A percentile compares a stretch with the other conserved stretches of the same genome.
Conservation (phyloP, 2,113 vertebrate species). For the Trinectes maculatus region DNA sequence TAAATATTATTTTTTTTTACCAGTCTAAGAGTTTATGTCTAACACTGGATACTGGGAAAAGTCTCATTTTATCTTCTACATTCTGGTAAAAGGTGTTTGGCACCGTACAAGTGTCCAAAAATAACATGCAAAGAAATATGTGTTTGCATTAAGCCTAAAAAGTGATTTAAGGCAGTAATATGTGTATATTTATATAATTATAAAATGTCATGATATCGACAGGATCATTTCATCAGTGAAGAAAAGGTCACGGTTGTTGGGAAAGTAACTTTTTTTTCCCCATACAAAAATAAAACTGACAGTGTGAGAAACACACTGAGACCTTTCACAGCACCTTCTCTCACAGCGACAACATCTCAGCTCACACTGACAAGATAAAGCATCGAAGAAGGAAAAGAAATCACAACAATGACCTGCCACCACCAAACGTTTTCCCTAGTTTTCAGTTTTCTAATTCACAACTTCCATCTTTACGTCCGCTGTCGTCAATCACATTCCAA, state of each 20-base stretch:
- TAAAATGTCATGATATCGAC: constrained; percentile 60
- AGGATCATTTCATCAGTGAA: constrained; percentile 48
- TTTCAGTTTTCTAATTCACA: not conserved
- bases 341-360: constrained; percentile 37
- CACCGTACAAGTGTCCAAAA: constrained; percentile 64
- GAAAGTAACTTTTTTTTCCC: constrained; percentile 48
- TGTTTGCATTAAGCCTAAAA: constrained; percentile 54
- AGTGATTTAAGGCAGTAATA: constrained; percentile 72
- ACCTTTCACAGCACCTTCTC: constrained; percentile 53
- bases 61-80: constrained; percentile 29
- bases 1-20: constrained; percentile 58
- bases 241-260: constrained; percentile 39
- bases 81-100: constrained; percentile 54
- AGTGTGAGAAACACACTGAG: constrained; percentile 48
- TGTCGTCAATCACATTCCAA: not conserved
- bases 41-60: constrained; percentile 11
- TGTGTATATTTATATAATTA: constrained; percentile 65
- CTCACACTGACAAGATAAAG: constrained; percentile 42
- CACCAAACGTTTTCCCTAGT: constrained; percentile 11
- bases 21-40: constrained; percentile 13
- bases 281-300: constrained; percentile 75
- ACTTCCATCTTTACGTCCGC: not conserved
- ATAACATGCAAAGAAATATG: constrained; percentile 60
- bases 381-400: constrained; percentile 35
- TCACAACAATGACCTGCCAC: constrained; percentile 21